Conservation (phyloP, 2,113 vertebrate species). For the Maccullochella peelii region DNA sequence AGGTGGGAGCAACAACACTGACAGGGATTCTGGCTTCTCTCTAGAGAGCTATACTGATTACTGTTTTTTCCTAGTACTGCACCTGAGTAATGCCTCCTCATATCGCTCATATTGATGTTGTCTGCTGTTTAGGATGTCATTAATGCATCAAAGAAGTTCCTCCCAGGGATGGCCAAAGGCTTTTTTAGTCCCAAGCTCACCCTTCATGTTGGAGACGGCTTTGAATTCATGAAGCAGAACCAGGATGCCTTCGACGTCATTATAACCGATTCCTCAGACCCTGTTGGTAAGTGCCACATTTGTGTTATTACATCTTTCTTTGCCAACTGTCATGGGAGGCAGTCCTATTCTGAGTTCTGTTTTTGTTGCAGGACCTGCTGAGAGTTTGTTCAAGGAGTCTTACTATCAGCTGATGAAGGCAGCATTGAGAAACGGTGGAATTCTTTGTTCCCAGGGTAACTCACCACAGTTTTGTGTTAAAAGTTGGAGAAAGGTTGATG, state of each 20-base stretch:
- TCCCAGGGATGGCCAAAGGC: conserved; percentile 95
- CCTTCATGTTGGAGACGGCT: conserved; percentile 94
- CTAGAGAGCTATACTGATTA: not conserved
- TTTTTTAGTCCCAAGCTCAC: conserved; percentile 96
- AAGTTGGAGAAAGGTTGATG: not conserved
- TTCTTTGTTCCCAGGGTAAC: conserved; percentile 97
- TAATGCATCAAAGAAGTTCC: conserved; percentile 95
- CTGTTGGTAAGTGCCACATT: conserved; percentile 88
- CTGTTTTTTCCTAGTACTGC: not conserved
- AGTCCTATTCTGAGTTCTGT: not conserved
- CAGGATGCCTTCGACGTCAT: conserved; percentile 98
- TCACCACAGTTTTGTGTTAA: not conserved
- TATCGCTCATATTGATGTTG: conserved; percentile 7
- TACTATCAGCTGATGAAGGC: conserved; percentile 99
- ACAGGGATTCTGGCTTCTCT: not conserved
- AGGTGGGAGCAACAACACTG: conserved; percentile 82
- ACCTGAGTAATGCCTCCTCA: not conserved
- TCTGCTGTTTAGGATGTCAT: conserved; percentile 92
- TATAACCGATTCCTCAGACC: conserved; percentile 98
- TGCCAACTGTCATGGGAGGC: not conserved
- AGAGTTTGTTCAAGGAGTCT: conserved; percentile 97
- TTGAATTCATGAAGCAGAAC: conserved; percentile 99
- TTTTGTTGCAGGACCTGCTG: conserved; percentile 89
- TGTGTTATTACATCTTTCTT: too few species aligned
- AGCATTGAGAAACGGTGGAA: conserved; percentile 91